These are phyloP conservation scores for Epinephelus cyanopodus DNA, from an alignment of 2,113 vertebrate species.

Conservation along the genomic window DNA sequence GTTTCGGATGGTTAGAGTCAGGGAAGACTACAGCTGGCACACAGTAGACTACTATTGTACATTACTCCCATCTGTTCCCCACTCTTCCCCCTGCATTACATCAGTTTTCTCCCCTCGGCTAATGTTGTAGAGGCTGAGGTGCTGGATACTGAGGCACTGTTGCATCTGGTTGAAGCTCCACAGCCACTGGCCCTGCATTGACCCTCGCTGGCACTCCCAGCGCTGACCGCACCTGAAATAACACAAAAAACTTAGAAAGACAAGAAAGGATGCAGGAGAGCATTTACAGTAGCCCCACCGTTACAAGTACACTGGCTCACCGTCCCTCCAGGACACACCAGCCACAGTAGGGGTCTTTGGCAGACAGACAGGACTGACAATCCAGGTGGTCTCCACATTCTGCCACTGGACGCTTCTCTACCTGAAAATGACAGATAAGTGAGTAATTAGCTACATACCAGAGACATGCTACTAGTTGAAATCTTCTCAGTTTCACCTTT, in stretches of 20 bases:
- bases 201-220: conserved; percentile 88
- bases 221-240: conserved; percentile 88
- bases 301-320: conserved; percentile 78
- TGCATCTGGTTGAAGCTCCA: conserved; percentile 92
- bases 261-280: background rate
- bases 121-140: conserved; percentile 90
- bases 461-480: background rate
- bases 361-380: conserved; percentile 90
- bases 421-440: conserved; percentile 74
- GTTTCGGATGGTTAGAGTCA: background rate
- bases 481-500: background rate
- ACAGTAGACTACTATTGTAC: background rate
- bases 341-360: conserved; percentile 94
- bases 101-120: conserved; percentile 92
- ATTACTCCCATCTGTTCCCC: conserved; percentile 7
- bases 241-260: conserved; percentile 5
- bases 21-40: background rate
- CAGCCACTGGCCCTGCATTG: conserved; percentile 89
- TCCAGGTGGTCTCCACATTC: conserved; percentile 90
- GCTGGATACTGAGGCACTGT: conserved; percentile 88
- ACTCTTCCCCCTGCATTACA: conserved; percentile 72
- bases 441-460: background rate
- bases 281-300: background rate
- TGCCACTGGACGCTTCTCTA: conserved; percentile 91
- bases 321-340: conserved; percentile 97